Evolutionary conservation across 2,113 vertebrate genomes (phyloP).

Genomic region (Geothlypis trichas): DNA sequence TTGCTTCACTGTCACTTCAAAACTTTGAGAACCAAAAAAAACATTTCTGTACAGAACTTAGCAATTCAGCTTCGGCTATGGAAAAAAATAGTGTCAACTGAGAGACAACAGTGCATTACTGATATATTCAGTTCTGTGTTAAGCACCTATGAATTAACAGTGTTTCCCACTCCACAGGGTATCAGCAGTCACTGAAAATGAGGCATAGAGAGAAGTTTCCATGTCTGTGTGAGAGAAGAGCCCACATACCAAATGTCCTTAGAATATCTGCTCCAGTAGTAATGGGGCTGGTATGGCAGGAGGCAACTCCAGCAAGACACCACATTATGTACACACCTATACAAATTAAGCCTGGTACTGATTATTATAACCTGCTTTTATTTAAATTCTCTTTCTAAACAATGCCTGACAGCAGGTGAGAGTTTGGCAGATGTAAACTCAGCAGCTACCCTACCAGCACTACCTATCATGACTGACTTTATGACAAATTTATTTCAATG

Average conservation of each 20-base stretch:
- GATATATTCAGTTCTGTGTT: background rate
- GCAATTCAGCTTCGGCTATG: background rate
- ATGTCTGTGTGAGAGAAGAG: background rate
- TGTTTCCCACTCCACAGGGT: background rate
- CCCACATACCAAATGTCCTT: rapidly evolving
- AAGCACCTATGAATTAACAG: background rate
- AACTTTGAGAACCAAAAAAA: background rate
- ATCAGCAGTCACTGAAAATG: background rate
- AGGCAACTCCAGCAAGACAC: background rate
- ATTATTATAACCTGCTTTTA: background rate
- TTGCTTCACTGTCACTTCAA: background rate
- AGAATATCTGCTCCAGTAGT: background rate
- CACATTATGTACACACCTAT: background rate
- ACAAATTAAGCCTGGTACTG: background rate
- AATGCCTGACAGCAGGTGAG: background rate
- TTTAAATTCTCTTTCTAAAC: background rate
- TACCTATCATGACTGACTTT: rapidly evolving
- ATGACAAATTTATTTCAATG: background rate
- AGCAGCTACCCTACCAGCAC: background rate
- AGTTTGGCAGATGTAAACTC: background rate
- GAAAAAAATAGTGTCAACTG: background rate
- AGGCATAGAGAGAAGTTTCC: background rate
- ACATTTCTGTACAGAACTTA: background rate
- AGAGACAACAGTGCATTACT: background rate
- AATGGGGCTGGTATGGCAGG: rapidly evolving